Base-by-base conservation (phyloP, 2,888 invertebrate species). In the Odontomyia ornata region DNA sequence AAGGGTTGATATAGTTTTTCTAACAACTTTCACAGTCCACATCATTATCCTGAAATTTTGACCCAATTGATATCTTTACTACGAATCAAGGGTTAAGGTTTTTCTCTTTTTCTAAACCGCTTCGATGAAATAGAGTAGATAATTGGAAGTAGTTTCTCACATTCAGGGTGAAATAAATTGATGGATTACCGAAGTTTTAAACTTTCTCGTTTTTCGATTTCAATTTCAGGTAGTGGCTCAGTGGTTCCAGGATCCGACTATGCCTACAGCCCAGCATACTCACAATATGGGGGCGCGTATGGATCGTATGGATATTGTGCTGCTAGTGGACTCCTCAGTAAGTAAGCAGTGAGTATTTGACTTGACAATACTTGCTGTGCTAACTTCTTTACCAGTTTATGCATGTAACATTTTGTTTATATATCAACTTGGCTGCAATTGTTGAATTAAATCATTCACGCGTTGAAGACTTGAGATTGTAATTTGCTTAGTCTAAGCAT, bases 241-340 rank as follows among this genome's bases (percentile, higher is more conserved):
- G 90, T 90, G 76, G 90, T 90, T 76, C 89, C 90, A 65, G 89
- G 88, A 52, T 86, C 90, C 76, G 93, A 93, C 83, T 93, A 93
- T 84, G 89, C 92, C 46, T 93, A 93, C 84, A 91, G 91, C 84
- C 91, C 93, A 77, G 90, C 91, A 80, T 95, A 95, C 89, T 82
- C 85, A 67, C 87, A 87, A 81, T 87, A 87, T 79, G 84, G 86
- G 18, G 84, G 86, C 65, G 84, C 86, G 5, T 89, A 90, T 80
- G 90, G 90, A 78, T 90, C 91, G 77, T 91, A 91, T 82, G 90
- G 91, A 78, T 91, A 91, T 84, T 90, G 91, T 81, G 88, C 90
- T 82, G 88, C 90, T 76, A 89, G 90, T 88, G 91, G 91, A 88
- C 89, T 91, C 88, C 90, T 91, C 89, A 91, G 91, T 91, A 90